phyloP scores from a whole-genome alignment of 2,797 vertebrate genomes.

The Chromobotia macracanthus region DNA sequence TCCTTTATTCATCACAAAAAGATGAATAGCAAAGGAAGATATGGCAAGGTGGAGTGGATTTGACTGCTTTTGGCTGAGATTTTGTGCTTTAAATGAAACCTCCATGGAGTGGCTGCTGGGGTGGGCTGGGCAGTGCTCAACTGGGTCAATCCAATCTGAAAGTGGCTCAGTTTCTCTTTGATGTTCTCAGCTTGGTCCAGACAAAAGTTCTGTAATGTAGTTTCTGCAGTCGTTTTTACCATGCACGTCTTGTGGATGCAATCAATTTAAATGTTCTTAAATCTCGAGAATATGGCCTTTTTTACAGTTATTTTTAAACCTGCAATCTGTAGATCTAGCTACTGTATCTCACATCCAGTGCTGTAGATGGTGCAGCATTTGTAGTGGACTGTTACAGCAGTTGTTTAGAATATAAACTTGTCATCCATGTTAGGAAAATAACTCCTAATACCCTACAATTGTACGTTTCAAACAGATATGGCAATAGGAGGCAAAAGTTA shows the following conservation, averaged over 20 bases:
- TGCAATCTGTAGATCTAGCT: no score
- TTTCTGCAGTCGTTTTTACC: background rate
- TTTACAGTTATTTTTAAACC: no score
- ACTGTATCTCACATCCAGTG: no score
- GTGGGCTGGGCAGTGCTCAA: conserved; percentile 15
- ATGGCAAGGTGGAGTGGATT: conserved; percentile 33
- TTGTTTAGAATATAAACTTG: no score
- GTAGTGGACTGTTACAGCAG: no score
- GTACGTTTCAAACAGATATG: no score
- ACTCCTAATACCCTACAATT: no score
- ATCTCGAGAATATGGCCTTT: no score
- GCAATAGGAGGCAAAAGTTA: no score
- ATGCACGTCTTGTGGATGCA: background rate
- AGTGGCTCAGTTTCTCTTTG: conserved; percentile 24
- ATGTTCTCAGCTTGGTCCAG: conserved; percentile 40
- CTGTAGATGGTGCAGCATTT: no score
- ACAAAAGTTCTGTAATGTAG: background rate
- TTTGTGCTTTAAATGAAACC: conserved; percentile 49
- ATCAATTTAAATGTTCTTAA: no score
- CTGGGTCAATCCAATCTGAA: conserved; percentile 39
- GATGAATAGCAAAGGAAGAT: conserved; percentile 43
- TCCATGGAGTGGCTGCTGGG: conserved; percentile 17
- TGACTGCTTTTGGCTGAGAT: conserved; percentile 46
- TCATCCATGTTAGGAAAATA: no score
- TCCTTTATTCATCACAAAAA: conserved; percentile 61